phyloP scores from a whole-genome alignment of 1,140 invertebrate genomes.

The Caligus rogercresseyi region DNA sequence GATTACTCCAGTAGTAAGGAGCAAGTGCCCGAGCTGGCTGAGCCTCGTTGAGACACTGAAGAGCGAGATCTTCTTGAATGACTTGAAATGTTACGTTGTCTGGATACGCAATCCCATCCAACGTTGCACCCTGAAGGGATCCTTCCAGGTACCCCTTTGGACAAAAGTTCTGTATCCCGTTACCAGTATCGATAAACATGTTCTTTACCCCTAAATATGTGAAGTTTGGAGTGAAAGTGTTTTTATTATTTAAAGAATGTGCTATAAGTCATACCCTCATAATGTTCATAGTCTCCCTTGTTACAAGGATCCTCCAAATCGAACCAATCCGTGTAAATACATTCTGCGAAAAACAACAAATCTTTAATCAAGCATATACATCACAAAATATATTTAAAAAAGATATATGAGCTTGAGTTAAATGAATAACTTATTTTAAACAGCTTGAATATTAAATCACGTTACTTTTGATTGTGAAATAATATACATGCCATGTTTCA shows the following conservation, averaged over 20 bases:
- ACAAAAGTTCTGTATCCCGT: not conserved
- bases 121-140: not conserved
- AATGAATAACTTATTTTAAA: too few relatives aligned
- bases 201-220: not conserved
- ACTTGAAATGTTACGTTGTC: not conserved
- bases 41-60: not conserved
- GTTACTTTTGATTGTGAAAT: too few relatives aligned
- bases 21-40: not conserved
- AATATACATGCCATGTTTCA: too few relatives aligned
- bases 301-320: constrained; percentile 12
- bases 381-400: too few relatives aligned
- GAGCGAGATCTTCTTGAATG: not conserved
- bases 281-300: not conserved
- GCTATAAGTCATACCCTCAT: not conserved
- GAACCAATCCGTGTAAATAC: constrained; percentile 10
- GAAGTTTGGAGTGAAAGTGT: too few relatives aligned
- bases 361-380: too few relatives aligned
- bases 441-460: too few relatives aligned
- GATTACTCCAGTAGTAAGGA: constrained; percentile 7
- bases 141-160: not conserved
- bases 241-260: too few relatives aligned
- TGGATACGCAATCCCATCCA: constrained; percentile 10
- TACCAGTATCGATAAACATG: not conserved
- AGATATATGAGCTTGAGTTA: too few relatives aligned
- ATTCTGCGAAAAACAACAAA: constrained; percentile 2